A percentile compares a stretch with the other conserved stretches of the same genome.
Conservation (phyloP, 2,797 vertebrate species). For the Arrhamphus sclerolepis region DNA sequence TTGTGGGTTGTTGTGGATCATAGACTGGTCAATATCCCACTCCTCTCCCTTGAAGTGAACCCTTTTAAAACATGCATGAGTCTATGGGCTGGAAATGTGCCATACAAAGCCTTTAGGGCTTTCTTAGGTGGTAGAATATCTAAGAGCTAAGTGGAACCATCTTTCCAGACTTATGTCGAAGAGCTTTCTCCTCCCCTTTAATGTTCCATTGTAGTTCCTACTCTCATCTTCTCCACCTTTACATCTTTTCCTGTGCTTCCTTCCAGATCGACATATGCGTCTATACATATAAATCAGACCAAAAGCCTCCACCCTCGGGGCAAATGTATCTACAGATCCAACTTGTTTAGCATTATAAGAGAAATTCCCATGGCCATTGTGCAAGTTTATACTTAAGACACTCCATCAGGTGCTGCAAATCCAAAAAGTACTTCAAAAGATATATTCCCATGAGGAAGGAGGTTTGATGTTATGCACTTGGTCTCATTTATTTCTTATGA, state of each 20-base stretch:
- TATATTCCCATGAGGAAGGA: background rate
- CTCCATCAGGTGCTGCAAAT: conserved; percentile 14
- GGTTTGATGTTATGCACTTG: conserved; percentile 8
- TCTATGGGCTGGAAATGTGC: conserved; percentile 63
- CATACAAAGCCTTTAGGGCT: conserved; percentile 67
- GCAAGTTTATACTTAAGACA: conserved; percentile 32
- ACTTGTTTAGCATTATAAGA: conserved; percentile 34
- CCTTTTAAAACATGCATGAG: conserved; percentile 84
- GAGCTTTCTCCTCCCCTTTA: conserved; percentile 54
- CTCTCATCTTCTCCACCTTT: conserved; percentile 32
- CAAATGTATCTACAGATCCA: conserved; percentile 39
- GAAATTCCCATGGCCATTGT: conserved; percentile 28
- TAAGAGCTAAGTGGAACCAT: conserved; percentile 70
- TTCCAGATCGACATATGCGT: conserved; percentile 47
- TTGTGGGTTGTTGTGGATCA: conserved; percentile 69
- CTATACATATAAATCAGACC: conserved; percentile 54
- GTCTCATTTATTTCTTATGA: conserved; percentile 16
- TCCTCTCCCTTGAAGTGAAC: conserved; percentile 60
- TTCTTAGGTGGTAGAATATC: conserved; percentile 70
- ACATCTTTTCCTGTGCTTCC: conserved; percentile 7
- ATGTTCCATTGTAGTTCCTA: conserved; percentile 49
- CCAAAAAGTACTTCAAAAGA: conserved; percentile 14
- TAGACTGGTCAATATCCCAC: conserved; percentile 75
- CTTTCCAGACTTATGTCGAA: conserved; percentile 71
- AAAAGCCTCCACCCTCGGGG: conserved; percentile 40